A percentile compares a stretch with the other conserved stretches of the same genome.
Evolutionary conservation across 1,140 invertebrate genomes (phyloP).

Genomic region (Branchinecta lynchi): DNA sequence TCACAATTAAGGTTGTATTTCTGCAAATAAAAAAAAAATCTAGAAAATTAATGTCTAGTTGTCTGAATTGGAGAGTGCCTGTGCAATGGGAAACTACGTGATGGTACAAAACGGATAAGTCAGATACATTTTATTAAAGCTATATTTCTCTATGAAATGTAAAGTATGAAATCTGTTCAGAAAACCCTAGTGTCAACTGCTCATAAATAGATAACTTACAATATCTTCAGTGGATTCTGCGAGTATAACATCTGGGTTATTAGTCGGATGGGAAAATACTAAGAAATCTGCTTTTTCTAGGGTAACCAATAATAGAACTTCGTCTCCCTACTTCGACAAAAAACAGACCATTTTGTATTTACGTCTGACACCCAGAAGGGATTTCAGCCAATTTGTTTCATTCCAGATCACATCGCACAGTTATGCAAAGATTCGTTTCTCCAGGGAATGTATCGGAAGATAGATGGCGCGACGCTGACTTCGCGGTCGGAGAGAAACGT

Average conservation of each 20-base stretch:
- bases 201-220: background rate
- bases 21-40: no score
- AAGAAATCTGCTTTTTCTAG: background rate
- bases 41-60: no score
- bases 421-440: slow-evolving; percentile 73
- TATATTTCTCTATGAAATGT: no score
- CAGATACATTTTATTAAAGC: no score
- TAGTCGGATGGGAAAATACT: no score
- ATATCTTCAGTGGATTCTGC: background rate
- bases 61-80: no score
- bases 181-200: background rate
- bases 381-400: slow-evolving; percentile 25
- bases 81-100: no score
- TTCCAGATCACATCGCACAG: slow-evolving; percentile 68
- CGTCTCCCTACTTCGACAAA: background rate
- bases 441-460: slow-evolving; percentile 66
- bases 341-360: background rate
- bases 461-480: slow-evolving; percentile 71
- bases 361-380: background rate
- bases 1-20: no score
- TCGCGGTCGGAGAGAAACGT: slow-evolving; percentile 75
- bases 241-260: background rate
- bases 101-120: no score
- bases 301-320: background rate
- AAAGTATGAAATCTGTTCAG: background rate